A percentile compares a stretch with the other conserved stretches of the same genome.
These are phyloP conservation scores for Spongilla lacustris DNA, from an alignment of 37 sponge, comb jelly and placozoan genomes.

Conservation along the genomic window DNA sequence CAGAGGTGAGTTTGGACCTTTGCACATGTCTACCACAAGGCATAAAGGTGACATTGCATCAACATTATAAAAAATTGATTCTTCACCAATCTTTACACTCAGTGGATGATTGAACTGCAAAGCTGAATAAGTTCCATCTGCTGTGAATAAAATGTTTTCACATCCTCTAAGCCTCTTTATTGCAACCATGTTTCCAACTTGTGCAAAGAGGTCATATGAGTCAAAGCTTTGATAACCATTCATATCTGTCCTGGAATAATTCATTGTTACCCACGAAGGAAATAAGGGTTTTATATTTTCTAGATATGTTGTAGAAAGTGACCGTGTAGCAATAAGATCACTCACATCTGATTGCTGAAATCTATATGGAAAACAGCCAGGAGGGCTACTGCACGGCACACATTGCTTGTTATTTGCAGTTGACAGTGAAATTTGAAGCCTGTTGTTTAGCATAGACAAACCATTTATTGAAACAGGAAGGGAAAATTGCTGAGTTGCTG, in stretches of 20 bases:
- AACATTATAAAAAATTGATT: background rate
- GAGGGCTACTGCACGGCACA: background rate
- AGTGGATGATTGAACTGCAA: background rate
- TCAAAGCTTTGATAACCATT: background rate
- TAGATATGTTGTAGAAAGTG: background rate
- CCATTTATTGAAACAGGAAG: background rate
- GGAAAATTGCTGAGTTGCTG: background rate
- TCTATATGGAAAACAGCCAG: background rate
- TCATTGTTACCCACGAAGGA: background rate
- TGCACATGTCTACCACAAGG: background rate
- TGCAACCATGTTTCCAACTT: background rate
- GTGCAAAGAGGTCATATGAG: background rate
- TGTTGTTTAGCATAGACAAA: background rate
- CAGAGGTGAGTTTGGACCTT: background rate
- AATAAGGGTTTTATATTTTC: background rate
- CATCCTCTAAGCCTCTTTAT: background rate
- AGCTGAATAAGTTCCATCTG: background rate
- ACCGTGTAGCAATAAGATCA: background rate
- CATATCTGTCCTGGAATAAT: background rate
- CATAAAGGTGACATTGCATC: background rate
- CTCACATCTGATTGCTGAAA: background rate
- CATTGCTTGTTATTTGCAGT: background rate
- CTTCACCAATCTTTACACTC: background rate
- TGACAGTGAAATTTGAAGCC: background rate
- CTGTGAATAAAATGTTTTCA: background rate